Evolutionary conservation across 2,888 invertebrate genomes (phyloP), one percentile per base, ranked within the genome.

Genomic region (Phalangium opilio): DNA sequence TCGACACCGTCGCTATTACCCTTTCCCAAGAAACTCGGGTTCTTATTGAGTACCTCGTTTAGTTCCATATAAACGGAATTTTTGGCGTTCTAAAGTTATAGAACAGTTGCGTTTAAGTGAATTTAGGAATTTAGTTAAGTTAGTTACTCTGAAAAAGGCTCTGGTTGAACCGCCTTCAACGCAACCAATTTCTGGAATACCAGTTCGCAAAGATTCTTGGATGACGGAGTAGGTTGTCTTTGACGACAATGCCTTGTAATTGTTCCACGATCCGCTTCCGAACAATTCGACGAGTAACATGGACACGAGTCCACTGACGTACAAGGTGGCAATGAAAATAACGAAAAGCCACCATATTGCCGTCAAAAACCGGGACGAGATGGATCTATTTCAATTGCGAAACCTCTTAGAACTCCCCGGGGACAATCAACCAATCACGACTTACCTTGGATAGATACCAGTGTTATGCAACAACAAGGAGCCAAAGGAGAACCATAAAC

Each of bases 401-500:
- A 4, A 27, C 27, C 5, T 4, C 4, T 27, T 27, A 27, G 27
- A 27, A 27, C 8, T 27, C 27, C 5, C 8, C 27, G 8, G 8
- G 27, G 27, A 15, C 4, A 36, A 36, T 18, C 12, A 1, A 39
- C 15, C 2, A 14, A 39, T n/a, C n/a, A 41, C 10, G 18, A 36
- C 19, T 27, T 44, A 52, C 51, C 47, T 52, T 8, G 51, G 49
- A 41, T 45, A 52, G 10, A 49, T 43, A 11, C 51, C 51, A 19
- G 51, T 49, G 20, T 44, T 45, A 41, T 49, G 49, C 14, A 52
- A 33, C 17, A 48, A 17, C 1, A 48, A 42, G 14, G 41, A 44
- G 11, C 49, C 51, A 3, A 52, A 21, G 3, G 49, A 18, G 32
- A 49, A 47, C 51, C 51, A 52, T 4, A 34, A 39, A 21, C 44